phyloP scores from a whole-genome alignment of 2,888 invertebrate species.

The Abscondita cerata region DNA sequence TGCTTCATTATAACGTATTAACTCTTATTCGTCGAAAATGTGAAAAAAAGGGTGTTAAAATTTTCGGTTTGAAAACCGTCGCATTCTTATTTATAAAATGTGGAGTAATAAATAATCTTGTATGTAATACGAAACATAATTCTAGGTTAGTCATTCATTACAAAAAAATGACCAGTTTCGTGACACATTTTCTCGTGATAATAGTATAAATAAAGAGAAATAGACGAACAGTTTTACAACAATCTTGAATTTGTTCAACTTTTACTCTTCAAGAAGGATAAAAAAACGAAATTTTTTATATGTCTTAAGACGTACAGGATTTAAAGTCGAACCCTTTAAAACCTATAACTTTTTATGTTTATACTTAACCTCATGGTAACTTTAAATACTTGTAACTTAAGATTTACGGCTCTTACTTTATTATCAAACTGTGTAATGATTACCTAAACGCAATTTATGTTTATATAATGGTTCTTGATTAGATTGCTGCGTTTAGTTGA shows the following conservation, averaged over 20 bases:
- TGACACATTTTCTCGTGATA: no score
- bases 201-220: no score
- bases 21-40: no score
- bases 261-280: neutral
- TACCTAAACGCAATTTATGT: constrained; percentile 27
- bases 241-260: neutral
- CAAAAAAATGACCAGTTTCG: no score
- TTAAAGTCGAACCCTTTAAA: constrained; percentile 5
- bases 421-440: constrained; percentile 21
- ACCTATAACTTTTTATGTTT: constrained; percentile 7
- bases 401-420: constrained; percentile 26
- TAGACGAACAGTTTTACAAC: neutral
- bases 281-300: neutral
- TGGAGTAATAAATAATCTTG: no score
- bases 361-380: constrained; percentile 19
- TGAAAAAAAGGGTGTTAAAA: no score
- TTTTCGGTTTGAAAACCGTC: no score
- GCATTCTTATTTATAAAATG: no score
- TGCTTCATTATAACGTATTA: no score
- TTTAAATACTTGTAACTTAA: constrained; percentile 26
- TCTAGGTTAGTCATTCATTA: no score
- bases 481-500: constrained; percentile 26
- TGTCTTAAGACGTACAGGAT: neutral
- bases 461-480: constrained; percentile 25
- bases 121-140: no score